Evolutionary conservation across 53 echinoderm and acorn worm genomes (phyloP).

Genomic region (Echinometra lucunter): DNA sequence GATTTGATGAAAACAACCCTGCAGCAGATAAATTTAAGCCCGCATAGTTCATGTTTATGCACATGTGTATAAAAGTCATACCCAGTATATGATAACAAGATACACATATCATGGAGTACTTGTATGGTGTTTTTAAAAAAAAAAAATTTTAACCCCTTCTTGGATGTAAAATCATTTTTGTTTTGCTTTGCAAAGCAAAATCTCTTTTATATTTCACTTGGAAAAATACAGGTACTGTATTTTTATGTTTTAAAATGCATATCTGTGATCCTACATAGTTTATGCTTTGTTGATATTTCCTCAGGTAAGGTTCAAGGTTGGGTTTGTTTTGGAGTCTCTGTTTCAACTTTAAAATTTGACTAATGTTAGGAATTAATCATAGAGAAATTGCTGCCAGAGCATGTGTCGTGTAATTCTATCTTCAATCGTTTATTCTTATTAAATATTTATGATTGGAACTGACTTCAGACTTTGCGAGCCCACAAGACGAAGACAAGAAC

Average conservation of each 20-base stretch:
- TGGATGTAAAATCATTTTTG: too few species aligned
- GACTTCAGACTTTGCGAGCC: constrained; percentile 87
- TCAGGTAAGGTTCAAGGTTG: not conserved
- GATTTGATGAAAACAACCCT: too few species aligned
- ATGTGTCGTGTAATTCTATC: not conserved
- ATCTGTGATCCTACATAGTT: not conserved
- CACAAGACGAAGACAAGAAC: constrained; percentile 86
- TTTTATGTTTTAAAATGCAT: not conserved
- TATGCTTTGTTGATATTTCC: not conserved
- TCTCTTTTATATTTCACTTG: too few species aligned
- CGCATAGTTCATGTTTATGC: too few species aligned
- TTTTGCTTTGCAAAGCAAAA: too few species aligned
- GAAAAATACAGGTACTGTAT: too few species aligned
- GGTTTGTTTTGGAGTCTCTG: not conserved
- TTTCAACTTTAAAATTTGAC: not conserved
- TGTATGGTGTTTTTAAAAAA: too few species aligned
- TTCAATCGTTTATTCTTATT: not conserved
- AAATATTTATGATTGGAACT: not conserved
- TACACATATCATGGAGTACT: too few species aligned
- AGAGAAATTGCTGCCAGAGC: not conserved
- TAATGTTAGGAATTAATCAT: not conserved
- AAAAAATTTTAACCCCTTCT: too few species aligned
- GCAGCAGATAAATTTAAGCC: too few species aligned
- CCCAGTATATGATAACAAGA: too few species aligned
- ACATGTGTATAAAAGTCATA: too few species aligned